A percentile compares a stretch with the other conserved stretches of the same genome.
These are phyloP conservation scores for Thunnus thynnus DNA, from an alignment of 2,113 vertebrate genomes.

Conservation along the genomic window DNA sequence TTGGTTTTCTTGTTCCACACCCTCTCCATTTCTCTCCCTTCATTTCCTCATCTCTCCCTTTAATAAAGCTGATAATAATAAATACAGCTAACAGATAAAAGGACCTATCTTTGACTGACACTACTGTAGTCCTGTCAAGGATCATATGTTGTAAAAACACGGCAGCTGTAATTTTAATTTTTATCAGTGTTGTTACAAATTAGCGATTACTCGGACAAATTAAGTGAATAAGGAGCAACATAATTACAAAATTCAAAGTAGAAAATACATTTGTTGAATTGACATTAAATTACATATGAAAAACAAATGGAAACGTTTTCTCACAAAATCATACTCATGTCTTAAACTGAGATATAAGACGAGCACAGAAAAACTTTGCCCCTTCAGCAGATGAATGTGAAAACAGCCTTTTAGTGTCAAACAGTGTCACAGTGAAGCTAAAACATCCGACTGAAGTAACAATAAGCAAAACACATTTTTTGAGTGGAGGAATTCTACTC, in stretches of 20 bases:
- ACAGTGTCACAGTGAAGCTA: too few species aligned
- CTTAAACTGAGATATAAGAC: background rate
- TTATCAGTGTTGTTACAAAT: background rate
- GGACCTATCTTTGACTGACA: background rate
- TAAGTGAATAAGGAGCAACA: background rate
- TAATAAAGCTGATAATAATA: constrained; percentile 15
- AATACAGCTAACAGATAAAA: constrained; percentile 15
- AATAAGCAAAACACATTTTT: background rate
- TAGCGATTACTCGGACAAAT: too few species aligned
- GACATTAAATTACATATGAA: too few species aligned
- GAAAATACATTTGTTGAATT: background rate
- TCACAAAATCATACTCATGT: too few species aligned
- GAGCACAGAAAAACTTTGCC: background rate
- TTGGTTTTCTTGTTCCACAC: background rate
- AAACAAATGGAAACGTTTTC: too few species aligned
- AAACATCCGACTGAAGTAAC: background rate
- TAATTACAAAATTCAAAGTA: background rate
- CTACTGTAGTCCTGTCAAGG: background rate
- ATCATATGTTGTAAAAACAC: background rate
- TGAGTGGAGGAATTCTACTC: background rate
- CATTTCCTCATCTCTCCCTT: constrained; percentile 3
- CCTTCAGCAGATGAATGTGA: background rate
- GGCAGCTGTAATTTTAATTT: constrained; percentile 2
- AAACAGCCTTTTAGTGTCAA: too few species aligned
- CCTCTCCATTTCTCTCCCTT: constrained; percentile 11